Base-by-base conservation (phyloP, 2,113 vertebrate species). In the Zapornia atra region DNA sequence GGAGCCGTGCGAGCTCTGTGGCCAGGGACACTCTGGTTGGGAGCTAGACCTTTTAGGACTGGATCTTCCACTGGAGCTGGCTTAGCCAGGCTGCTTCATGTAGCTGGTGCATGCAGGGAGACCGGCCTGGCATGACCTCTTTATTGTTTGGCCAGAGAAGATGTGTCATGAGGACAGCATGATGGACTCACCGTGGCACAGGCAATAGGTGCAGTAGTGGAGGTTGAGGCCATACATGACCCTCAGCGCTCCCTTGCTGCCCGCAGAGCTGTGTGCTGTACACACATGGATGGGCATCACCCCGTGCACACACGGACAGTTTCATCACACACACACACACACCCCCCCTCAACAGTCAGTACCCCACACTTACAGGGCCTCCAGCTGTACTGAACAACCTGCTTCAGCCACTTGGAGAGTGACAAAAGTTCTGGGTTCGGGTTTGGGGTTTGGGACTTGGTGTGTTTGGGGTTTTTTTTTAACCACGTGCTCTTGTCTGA, bases 331-430 rank as follows among this genome's bases (percentile, higher is more conserved):
- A 51, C 50, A 8, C 50, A 26, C 50, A 51, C 50, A 8, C 50
- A 26, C 24, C 48, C 10, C 48, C 20, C 22, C 19, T 22, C 20
- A 22, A 48, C 15, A 9, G 44, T 22, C 21, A 48, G 42, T 36
- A 13, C 33, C 54, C 17, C 12, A 2, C 18, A 3, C 26, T 2
- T n/a, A 11, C 15, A 3, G 20, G 24, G 56, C 24, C 69, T 61
- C 33, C 36, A 5, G 19, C 38, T 63, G 19, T 7, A 17, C 65
- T 10, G 2, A 18, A 1, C 0, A 0, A 4, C 38, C 42, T 46
- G 7, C 48, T 36, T 48, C 56, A 26, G 46, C 33, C 59, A 5
- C 3, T 0, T 3, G 11, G 18, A 59, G 15, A 42, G 51, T 0
- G 4, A 42, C 42, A 59, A 29, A 84, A 86, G 15, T 53, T 42